Conservation (phyloP, 2,888 invertebrate species). For the Polyommatus iphigenia region DNA sequence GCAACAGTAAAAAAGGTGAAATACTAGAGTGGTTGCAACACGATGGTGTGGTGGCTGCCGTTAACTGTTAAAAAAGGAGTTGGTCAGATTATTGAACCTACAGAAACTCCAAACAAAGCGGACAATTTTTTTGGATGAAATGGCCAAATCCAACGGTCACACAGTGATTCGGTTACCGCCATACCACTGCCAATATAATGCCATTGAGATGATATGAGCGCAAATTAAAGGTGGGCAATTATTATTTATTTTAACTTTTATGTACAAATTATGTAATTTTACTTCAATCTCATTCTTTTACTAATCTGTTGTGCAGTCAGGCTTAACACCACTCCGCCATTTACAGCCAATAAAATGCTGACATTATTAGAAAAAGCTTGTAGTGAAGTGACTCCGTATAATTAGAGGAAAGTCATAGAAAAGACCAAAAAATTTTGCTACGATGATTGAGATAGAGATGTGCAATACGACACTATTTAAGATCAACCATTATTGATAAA, state of each 20-base stretch:
- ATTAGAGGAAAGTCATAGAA: conserved; percentile 21
- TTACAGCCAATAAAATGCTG: conserved; percentile 38
- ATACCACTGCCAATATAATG: too few species aligned
- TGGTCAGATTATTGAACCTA: conserved; percentile 19
- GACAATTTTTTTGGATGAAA: too few species aligned
- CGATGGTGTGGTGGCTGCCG: conserved; percentile 38
- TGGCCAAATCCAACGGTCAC: too few species aligned
- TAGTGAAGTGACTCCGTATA: conserved; percentile 8
- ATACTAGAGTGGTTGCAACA: conserved; percentile 39
- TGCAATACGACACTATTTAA: background rate
- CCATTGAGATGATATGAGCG: too few species aligned
- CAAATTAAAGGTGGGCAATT: conserved; percentile 13
- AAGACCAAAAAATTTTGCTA: conserved; percentile 25
- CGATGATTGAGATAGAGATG: background rate
- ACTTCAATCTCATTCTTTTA: conserved; percentile 31
- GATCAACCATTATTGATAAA: too few species aligned
- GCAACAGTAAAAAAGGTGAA: conserved; percentile 36
- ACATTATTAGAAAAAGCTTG: conserved; percentile 32
- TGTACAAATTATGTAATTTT: conserved; percentile 31
- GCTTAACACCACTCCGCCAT: conserved; percentile 34
- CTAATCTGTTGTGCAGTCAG: conserved; percentile 30
- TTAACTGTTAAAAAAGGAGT: conserved; percentile 39
- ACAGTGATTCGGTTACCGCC: too few species aligned
- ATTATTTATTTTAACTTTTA: conserved; percentile 9
- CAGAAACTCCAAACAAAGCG: too few species aligned